Percentiles rank a stretch among this genome's conserved stretches.
phyloP scores from a whole-genome alignment of 1,140 invertebrate species.

The Helicoverpa armigera region DNA sequence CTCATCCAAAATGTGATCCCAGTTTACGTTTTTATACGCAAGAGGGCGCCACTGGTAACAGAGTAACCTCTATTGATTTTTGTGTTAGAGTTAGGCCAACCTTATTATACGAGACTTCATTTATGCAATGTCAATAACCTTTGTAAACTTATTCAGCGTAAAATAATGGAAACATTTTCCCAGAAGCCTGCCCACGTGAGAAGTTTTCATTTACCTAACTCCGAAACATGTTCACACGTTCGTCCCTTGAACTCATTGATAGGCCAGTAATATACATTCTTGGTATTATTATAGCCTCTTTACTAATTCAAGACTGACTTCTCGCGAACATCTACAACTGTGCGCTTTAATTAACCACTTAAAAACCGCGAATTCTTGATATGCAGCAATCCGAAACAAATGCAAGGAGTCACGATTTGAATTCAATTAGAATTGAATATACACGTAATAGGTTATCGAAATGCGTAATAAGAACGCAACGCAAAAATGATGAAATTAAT shows the following conservation, averaged over 20 bases:
- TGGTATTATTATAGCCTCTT: not conserved
- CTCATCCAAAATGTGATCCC: not conserved
- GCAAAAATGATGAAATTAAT: not conserved
- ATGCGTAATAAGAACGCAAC: constrained; percentile 3
- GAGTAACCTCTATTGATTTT: constrained; percentile 12
- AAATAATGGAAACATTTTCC: constrained; percentile 8
- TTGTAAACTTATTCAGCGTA: constrained; percentile 28
- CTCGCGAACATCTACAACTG: not conserved
- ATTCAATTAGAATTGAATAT: constrained; percentile 31
- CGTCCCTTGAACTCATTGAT: constrained; percentile 30
- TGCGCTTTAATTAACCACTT: constrained; percentile 24
- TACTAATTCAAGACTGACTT: constrained; percentile 18
- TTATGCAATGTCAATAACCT: constrained; percentile 14
- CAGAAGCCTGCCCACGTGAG: not conserved
- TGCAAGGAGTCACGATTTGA: constrained; percentile 21
- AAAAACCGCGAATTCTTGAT: constrained; percentile 28
- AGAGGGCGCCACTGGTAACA: constrained; percentile 23
- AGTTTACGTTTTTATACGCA: not conserved
- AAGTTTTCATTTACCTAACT: not conserved
- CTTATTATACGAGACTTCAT: constrained; percentile 15
- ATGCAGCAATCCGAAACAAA: constrained; percentile 39
- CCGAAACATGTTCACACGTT: not conserved
- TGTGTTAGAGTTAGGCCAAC: not conserved
- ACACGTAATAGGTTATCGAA: constrained; percentile 35
- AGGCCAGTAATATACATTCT: constrained; percentile 4